A percentile compares a stretch with the other conserved stretches of the same genome.
These are phyloP conservation scores for Dromiciops gliroides DNA, from an alignment of 2,113 vertebrate genomes.

Conservation along the genomic window DNA sequence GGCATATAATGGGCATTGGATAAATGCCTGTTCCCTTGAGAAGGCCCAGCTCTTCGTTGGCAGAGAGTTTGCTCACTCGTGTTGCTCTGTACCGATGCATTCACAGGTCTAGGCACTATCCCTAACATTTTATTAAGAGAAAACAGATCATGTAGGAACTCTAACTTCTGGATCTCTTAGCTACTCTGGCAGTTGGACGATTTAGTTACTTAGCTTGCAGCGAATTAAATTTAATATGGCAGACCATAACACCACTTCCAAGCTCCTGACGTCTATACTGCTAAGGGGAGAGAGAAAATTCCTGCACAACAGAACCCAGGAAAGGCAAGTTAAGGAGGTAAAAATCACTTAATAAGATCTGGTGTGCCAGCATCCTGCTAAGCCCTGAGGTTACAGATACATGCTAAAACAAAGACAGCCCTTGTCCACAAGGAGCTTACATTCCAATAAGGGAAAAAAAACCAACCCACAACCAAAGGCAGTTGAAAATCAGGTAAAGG, in stretches of 20 bases:
- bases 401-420: not conserved
- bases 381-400: not conserved
- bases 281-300: not conserved
- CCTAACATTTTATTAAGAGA: too few relatives aligned
- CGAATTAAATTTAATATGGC: not conserved
- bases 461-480: too few relatives aligned
- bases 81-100: too few relatives aligned
- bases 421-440: too few relatives aligned
- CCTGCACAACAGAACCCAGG: not conserved
- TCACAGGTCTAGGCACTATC: too few relatives aligned
- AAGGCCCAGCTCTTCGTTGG: too few relatives aligned
- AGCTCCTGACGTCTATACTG: not conserved
- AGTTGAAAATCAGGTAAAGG: not conserved
- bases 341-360: not conserved
- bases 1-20: too few relatives aligned
- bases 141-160: too few relatives aligned
- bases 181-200: not conserved
- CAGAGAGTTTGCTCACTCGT: too few relatives aligned
- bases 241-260: not conserved
- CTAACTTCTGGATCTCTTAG: not conserved
- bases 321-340: not conserved
- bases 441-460: too few relatives aligned
- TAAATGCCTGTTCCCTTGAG: too few relatives aligned
- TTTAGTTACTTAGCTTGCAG: not conserved
- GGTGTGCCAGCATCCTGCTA: not conserved